phyloP scores from a whole-genome alignment of 1,140 invertebrate species.

The Dolichoris vasculosae region DNA sequence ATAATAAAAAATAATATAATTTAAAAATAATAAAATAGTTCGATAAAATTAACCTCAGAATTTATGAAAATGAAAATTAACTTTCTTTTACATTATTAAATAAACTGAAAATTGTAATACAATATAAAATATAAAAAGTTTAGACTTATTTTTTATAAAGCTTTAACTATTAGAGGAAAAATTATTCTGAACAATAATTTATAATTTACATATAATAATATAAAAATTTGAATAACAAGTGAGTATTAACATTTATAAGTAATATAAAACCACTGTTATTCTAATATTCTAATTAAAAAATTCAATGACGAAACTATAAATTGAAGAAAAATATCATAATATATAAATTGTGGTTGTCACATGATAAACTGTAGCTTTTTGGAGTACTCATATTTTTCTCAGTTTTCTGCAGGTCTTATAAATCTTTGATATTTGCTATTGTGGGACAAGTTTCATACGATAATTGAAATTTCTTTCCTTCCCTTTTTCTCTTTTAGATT shows the following conservation, averaged over 20 bases:
- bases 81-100: no score
- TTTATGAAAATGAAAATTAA: no score
- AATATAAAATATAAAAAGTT: no score
- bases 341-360: background rate
- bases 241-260: background rate
- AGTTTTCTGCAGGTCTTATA: constrained; percentile 52
- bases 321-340: constrained; percentile 12
- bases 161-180: no score
- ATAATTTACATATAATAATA: no score
- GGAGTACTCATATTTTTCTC: background rate
- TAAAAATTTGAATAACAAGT: no score
- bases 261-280: background rate
- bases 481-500: constrained; percentile 57
- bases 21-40: no score
- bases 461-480: constrained; percentile 65
- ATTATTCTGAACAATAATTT: no score
- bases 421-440: constrained; percentile 62
- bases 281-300: background rate
- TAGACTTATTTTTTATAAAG: no score
- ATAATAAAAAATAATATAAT: no score
- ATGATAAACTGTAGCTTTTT: constrained; percentile 9
- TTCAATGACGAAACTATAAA: constrained; percentile 25
- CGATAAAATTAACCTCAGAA: no score
- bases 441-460: constrained; percentile 71
- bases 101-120: no score